Evolutionary conservation across 1,140 invertebrate genomes (phyloP), one percentile per base, ranked within the genome.

Genomic region (Tigriopus japonicus): DNA sequence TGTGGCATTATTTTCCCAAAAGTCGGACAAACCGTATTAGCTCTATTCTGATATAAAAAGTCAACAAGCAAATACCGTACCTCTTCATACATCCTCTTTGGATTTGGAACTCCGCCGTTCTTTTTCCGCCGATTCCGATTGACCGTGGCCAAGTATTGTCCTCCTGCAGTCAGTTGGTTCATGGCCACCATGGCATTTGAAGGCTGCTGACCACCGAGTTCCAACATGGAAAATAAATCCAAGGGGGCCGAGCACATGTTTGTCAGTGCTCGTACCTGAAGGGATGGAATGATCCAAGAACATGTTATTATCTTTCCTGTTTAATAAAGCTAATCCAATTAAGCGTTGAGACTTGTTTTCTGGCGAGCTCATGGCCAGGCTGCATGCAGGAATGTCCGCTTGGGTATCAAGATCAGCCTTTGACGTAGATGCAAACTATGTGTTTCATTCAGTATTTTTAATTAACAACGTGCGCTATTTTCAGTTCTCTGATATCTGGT

Each of bases 41-140:
- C n/a, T n/a, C n/a, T n/a, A n/a, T n/a, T n/a, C n/a, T n/a, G n/a
- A n/a, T n/a, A n/a, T n/a, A n/a, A n/a, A n/a, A n/a, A n/a, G n/a
- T n/a, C n/a, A n/a, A n/a, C 28, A 35, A 35, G 51, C 28, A 49
- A 53, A 35, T 6, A 21, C 24, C 69, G 64, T 66, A 79, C 77
- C 71, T 97, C 92, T 73, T 97, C 92, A 72, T 93, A 96, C 90
- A 97, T 96, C 72, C 94, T 95, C 74, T 95, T 95, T 42, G 88
- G 85, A 73, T 96, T 94, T 0, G 88, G 89, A 0, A 87, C 81
- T 7, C 87, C 84, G 1, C 87, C 82, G 0, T 87, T 90, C 68
- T 94, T 94, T 70, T 92, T 58, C n/a, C 41, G 15, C 13, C 59
- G 90, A 53, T 89, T 77, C 66, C 86, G 74, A 68, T 92, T 93